Conservation (phyloP, 1,140 invertebrate species). For the Drosophila pandora region DNA sequence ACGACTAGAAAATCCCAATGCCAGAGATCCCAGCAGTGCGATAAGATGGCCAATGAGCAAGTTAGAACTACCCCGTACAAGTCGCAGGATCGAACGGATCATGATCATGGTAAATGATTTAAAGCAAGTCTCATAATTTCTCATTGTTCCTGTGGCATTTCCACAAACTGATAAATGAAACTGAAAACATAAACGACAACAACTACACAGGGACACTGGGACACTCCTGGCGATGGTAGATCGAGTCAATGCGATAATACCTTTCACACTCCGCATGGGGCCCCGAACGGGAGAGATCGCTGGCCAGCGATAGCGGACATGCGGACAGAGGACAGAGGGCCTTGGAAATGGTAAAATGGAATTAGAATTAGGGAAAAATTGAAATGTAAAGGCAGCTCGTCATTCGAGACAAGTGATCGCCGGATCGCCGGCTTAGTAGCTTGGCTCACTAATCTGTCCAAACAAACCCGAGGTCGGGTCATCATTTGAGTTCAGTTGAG, state of each 20-base stretch:
- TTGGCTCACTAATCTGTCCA: conserved; percentile 68
- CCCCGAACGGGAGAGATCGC: conserved; percentile 49
- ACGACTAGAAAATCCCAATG: conserved; percentile 33
- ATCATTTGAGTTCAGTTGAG: conserved; percentile 11
- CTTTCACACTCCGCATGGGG: conserved; percentile 77
- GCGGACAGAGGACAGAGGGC: neutral
- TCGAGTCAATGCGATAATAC: conserved; percentile 77
- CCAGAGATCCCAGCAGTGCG: conserved; percentile 41
- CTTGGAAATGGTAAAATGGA: conserved; percentile 21
- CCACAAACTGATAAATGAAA: conserved; percentile 77
- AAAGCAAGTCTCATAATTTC: conserved; percentile 79
- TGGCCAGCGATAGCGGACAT: conserved; percentile 39
- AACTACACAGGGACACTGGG: conserved; percentile 17
- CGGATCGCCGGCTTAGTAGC: conserved; percentile 62
- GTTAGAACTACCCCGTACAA: conserved; percentile 50
- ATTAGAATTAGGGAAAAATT: conserved; percentile 40
- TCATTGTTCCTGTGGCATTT: conserved; percentile 72
- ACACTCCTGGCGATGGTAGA: conserved; percentile 25
- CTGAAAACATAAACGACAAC: conserved; percentile 69
- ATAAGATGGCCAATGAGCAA: conserved; percentile 58
- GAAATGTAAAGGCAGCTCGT: conserved; percentile 63
- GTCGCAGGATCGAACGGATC: conserved; percentile 17
- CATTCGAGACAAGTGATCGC: conserved; percentile 58
- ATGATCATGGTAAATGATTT: conserved; percentile 70
- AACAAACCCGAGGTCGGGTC: conserved; percentile 48